Base-by-base conservation (phyloP, 2,797 vertebrate species). In the Nasua narica region DNA sequence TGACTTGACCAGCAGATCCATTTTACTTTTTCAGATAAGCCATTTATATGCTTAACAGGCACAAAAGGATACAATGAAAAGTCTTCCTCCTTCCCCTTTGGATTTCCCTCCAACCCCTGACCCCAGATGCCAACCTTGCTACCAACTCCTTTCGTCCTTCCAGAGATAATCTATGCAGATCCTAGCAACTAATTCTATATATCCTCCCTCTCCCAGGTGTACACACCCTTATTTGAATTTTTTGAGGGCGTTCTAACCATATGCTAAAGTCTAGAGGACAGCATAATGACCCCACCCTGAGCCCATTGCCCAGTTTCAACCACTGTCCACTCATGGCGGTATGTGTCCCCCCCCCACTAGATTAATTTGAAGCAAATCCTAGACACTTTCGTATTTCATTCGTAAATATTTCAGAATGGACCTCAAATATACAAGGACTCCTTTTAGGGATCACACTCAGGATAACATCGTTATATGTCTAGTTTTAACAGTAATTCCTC, bases 171-270 rank as follows among this genome's bases (percentile, higher is more conserved):
- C 37, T 78, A 54, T 27, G 56, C 35, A 56, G 76, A 85, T 76
- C 72, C 94, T 76, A 87, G 90, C 92, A 96, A 88, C 92, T 48
- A 79, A 72, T 35, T 90, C 90, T 85, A 79, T 43, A 74, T 29
- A 81, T 74, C 82, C 81, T 79, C 21, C 35, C 60, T 27, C 92
- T 81, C 81, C 87, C 92, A 21, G 72, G 37, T 23, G 37, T n/a
- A 56, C 40, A 81, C 48, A 37, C 58, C 21, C 48, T 52, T 85
- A 94, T 90, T 87, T 56, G 58, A 54, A 89, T 58, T 90, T 92
- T 87, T 94, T 43, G 35, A 93, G 86, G 56, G 87, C 67, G 46
- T 58, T 58, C 48, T 90, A 72, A 94, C 70, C 88, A 52, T 54
- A 52, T 6, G n/a, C 29, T 67, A 46, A 85, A 62, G 54, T 13